These are phyloP conservation scores for Lineus longissimus DNA, from an alignment of 1,140 invertebrate genomes.

Conservation along the genomic window DNA sequence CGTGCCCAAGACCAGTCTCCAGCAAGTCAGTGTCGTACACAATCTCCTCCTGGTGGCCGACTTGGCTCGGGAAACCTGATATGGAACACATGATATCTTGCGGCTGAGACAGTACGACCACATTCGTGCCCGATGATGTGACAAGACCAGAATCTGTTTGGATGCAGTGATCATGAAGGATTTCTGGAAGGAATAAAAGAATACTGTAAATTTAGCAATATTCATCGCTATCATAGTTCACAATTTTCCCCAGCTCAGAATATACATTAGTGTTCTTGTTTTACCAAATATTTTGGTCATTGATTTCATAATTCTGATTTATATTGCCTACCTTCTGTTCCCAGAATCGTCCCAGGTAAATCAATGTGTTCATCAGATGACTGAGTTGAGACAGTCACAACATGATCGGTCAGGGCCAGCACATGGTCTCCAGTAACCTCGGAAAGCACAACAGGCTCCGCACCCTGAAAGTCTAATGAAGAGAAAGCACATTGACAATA, in stretches of 20 bases:
- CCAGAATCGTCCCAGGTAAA: constrained; percentile 18
- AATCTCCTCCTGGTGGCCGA: constrained; percentile 18
- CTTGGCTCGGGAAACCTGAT: not conserved
- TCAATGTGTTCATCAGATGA: constrained; percentile 15
- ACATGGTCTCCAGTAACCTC: constrained; percentile 10
- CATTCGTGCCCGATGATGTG: constrained; percentile 18
- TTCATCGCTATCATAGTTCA: too few species aligned
- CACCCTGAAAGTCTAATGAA: constrained; percentile 22
- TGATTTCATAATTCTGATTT: too few species aligned
- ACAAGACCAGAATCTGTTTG: not conserved
- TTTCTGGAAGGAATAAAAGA: not conserved
- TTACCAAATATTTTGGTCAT: too few species aligned
- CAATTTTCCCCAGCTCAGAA: not conserved
- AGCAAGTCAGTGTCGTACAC: constrained; percentile 24
- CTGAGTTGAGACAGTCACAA: constrained; percentile 31
- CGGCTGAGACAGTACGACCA: constrained; percentile 32
- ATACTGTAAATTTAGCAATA: too few species aligned
- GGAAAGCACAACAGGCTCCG: constrained; percentile 26
- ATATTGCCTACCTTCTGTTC: constrained; percentile 22
- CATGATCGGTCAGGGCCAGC: constrained; percentile 23
- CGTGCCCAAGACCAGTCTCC: constrained; percentile 21
- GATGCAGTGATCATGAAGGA: not conserved
- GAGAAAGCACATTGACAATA: too few species aligned
- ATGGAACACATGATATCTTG: constrained; percentile 23
- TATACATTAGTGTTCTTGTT: too few species aligned